Percentiles rank a stretch among this genome's conserved stretches.
These are phyloP conservation scores for Brachionus plicatilis DNA, from an alignment of 1,140 invertebrate species.

Conservation along the genomic window DNA sequence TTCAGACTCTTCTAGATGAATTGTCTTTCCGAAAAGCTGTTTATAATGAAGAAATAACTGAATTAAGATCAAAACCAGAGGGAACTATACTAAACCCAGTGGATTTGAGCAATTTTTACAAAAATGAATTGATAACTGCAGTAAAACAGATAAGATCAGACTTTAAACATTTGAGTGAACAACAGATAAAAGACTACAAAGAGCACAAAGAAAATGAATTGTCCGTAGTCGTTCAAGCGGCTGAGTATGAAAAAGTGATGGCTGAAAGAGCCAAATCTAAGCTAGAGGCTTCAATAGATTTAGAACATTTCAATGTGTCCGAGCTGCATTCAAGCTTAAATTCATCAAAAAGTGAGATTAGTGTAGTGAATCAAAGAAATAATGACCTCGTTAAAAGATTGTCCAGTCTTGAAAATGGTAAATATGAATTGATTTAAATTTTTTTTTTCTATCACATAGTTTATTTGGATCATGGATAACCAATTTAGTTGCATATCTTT, in stretches of 20 bases:
- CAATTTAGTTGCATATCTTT: too few species aligned
- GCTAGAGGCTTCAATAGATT: conserved; percentile 5
- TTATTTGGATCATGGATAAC: too few species aligned
- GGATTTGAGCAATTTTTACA: conserved; percentile 36
- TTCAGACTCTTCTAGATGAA: conserved; percentile 30
- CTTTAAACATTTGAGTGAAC: background rate
- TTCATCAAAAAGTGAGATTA: background rate
- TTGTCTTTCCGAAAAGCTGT: conserved; percentile 29
- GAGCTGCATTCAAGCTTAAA: background rate
- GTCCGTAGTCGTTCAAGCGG: background rate
- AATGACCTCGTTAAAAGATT: background rate
- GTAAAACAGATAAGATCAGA: conserved; percentile 4
- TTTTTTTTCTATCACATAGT: background rate
- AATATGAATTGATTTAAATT: background rate
- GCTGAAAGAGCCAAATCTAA: background rate
- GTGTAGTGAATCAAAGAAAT: background rate
- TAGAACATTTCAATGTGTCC: background rate
- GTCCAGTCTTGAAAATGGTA: conserved; percentile 16
- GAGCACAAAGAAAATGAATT: conserved; percentile 24
- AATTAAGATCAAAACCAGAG: background rate
- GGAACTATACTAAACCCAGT: conserved; percentile 7
- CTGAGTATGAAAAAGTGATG: conserved; percentile 36
- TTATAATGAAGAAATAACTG: conserved; percentile 6
- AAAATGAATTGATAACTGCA: conserved; percentile 26
- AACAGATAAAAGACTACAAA: conserved; percentile 28